Evolutionary conservation across 2,888 invertebrate genomes (phyloP), one percentile per base, ranked within the genome.

Genomic region (Acanthopleura granulata): DNA sequence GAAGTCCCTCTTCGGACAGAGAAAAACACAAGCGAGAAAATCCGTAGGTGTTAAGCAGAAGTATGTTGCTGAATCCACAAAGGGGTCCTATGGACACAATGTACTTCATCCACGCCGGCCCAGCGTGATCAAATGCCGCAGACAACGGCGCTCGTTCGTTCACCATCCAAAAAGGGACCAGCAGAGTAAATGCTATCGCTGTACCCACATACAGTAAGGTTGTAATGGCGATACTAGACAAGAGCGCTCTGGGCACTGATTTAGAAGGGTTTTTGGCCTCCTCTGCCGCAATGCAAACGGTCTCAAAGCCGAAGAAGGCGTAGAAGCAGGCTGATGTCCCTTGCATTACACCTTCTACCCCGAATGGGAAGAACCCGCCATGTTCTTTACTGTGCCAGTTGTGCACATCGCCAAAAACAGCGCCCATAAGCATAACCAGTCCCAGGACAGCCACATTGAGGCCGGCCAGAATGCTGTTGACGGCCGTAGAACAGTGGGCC

Each of bases 1-100:
- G 91, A 18, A 97, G 91, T 0, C 97, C 97, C 86, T 97, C 97
- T 22, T 93, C 93, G 0, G 97, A 95, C 96, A 97, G 97, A 0
- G 97, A 94, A 86, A 97, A 97, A 91, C 96, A 93, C 85, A 95
- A 95, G 30, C 96, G 92, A 0, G 97, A 96, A 11, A 97, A 91
- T 0, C 96, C 94, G 89, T 95, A 97, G 50, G 97, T 91, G 0
- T 95, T 95, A 0, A 97, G 95, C 75, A 97, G 80, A 57, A 86
- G 82, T 12, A 87, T 79, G 30, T 88, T 87, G 57, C 82, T 83
- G 29, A 89, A 82, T 0, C 87, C 87, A 22, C 87, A 78, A 16
- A 88, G 74, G 11, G 88, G 84, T 11, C 88, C 89, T 27, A 88
- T 76, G 18, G 86, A 83, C 16, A 88, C 85, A 11, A 87, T 76